Evolutionary conservation across 2,797 vertebrate species (phyloP).

Genomic region (Karalla daura): DNA sequence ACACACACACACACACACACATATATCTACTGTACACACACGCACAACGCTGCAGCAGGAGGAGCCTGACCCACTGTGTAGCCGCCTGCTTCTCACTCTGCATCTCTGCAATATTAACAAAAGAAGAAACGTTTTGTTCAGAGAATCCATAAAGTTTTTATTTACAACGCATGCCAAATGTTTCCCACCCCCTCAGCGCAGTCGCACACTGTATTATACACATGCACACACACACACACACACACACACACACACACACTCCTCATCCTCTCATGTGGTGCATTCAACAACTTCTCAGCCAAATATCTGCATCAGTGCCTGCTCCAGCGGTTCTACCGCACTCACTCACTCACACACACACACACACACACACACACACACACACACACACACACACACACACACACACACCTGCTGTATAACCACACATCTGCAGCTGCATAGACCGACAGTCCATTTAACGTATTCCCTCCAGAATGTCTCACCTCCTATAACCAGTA

Average conservation of each 20-base stretch:
- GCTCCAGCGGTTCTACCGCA: conserved; percentile 76
- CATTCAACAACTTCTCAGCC: conserved; percentile 77
- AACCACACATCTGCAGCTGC: conserved; percentile 69
- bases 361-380: no score
- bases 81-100: conserved; percentile 82
- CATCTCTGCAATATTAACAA: conserved; percentile 74
- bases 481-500: conserved; percentile 66
- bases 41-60: conserved; percentile 55
- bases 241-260: conserved; percentile 48
- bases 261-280: conserved; percentile 53
- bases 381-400: no score
- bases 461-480: conserved; percentile 61
- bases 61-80: conserved; percentile 77
- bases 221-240: conserved; percentile 41
- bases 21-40: conserved; percentile 54
- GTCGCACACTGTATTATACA: conserved; percentile 61
- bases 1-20: conserved; percentile 39
- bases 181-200: conserved; percentile 56
- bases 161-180: conserved; percentile 84
- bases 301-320: conserved; percentile 86
- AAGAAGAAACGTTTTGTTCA: conserved; percentile 48
- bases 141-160: conserved; percentile 62
- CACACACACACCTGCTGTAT: conserved; percentile 60
- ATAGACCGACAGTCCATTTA: conserved; percentile 62
- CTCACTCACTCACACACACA: no score